Evolutionary conservation across 2,797 vertebrate genomes (phyloP), one percentile per base, ranked within the genome.

Genomic region (Delichon dasypus): DNA sequence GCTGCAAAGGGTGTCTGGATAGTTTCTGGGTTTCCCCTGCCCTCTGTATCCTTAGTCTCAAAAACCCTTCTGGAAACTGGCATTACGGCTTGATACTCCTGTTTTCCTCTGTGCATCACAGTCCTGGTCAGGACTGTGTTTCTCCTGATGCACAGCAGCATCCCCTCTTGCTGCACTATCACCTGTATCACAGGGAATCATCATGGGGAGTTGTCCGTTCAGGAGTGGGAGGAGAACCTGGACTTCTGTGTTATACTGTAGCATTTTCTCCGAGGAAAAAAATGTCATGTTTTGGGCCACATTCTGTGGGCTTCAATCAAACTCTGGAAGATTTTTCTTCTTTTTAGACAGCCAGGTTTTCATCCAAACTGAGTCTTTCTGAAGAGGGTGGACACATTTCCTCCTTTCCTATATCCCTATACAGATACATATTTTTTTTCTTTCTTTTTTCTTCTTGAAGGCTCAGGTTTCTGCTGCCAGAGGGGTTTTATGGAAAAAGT

Each of bases 161-260:
- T 78, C n/a, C 15, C 22, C 36, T 48, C 54, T 40, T 71, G 50
- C 75, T 87, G 38, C 1, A 2, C 44, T 32, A 4, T 44, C 0
- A 0, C 42, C 38, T 7, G 1, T 13, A 4, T 58, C 44, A 15
- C 13, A 14, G n/a, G 36, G 36, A 51, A 47, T 47, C 3, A 0
- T 51, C 48, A 55, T 0, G 0, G 55, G 30, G 38, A 87, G 45
- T 23, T 22, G 50, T 19, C 23, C 2, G 1, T 23, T 34, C 50
- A 72, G 62, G 17, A 78, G 4, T 6, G n/a, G 22, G 22, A 77
- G 13, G 13, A 65, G 7, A 84, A 58, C 22, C 44, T 57, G 32
- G 53, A 45, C 17, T 65, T 61, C 9, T 3, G 1, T 40, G 30
- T 65, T 54, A 29, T 7, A 55, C 17, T 3, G 3, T 13, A 72